Conservation (phyloP, 2,797 vertebrate species). For the Ambastaia sidthimunki region DNA sequence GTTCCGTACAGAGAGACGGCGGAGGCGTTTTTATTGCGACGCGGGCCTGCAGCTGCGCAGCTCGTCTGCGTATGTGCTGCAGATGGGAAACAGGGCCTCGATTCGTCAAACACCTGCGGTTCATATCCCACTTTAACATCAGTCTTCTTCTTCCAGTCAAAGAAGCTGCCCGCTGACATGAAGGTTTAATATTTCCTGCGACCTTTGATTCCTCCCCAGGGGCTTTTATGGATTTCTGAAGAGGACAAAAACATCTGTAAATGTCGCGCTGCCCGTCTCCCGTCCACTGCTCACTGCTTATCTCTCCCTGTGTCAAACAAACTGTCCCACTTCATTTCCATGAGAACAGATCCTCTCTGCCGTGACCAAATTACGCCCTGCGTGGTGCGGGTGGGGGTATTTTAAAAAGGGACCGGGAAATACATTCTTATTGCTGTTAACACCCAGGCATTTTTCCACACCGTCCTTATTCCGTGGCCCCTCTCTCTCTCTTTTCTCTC, state of each 20-base stretch:
- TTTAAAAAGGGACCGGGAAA: constrained; percentile 55
- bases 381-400: constrained; percentile 44
- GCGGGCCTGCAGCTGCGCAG: no score
- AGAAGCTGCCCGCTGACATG: constrained; percentile 42
- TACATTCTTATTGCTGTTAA: constrained; percentile 71
- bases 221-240: constrained; percentile 44
- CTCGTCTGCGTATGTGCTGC: no score
- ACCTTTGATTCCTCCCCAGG: constrained; percentile 43
- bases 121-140: constrained; percentile 58
- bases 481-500: constrained; percentile 38
- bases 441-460: constrained; percentile 64
- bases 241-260: constrained; percentile 54
- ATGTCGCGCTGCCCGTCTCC: constrained; percentile 49
- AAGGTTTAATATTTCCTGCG: constrained; percentile 40
- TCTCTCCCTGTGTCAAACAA: constrained; percentile 61
- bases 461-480: constrained; percentile 43
- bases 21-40: no score
- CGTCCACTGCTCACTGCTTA: constrained; percentile 50
- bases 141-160: constrained; percentile 35
- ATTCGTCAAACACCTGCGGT: no score
- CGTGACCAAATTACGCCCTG: constrained; percentile 64
- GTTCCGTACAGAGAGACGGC: constrained; percentile 28
- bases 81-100: no score
- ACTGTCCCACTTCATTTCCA: constrained; percentile 59
- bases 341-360: constrained; percentile 58